Evolutionary conservation across 2,888 invertebrate species (phyloP), one percentile per base, ranked within the genome.

Genomic region (Oligia latruncula): DNA sequence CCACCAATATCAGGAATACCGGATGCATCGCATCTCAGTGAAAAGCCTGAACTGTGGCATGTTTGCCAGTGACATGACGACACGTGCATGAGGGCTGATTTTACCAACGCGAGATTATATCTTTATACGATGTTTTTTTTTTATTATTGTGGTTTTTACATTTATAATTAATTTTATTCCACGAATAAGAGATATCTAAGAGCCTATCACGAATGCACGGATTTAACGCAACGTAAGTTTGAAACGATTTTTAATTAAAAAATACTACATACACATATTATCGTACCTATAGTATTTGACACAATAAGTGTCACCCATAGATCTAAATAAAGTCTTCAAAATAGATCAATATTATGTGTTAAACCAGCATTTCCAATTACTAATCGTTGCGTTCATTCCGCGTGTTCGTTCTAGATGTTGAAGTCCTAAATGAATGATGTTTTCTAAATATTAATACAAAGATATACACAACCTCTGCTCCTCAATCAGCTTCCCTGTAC

Each of bases 371-470:
- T 20, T 49, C 5, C 11, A 9, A 46, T 29, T 17, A 13, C 13
- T 15, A 29, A 49, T 20, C 6, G 20, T 46, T 20, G 17, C 20
- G 4, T 70, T 49, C 20, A 29, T 13, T 49, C 49, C 13, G 20
- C 8, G 52, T 15, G 15, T 29, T 49, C 13, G 20, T 20, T 29
- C 29, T 68, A 43, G 43, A 17, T n/a, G 55, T 55, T 23, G 20
- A 70, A 29, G 8, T 29, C 8, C 13, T 35, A 29, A 35, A 35
- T 70, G 13, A 23, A 71, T 15, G 11, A 40, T 64, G 40, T 17
- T 71, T 17, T 71, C 17, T 40, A 71, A 71, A 64, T 40, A 71
- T 71, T 6, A 23, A 40, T 62, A 40, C 40, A 40, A 74, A 49
- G n/a, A 40, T 8, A n/a, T 8, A 20, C 3, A 68, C 15, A 43